These are phyloP conservation scores for Phrynosoma platyrhinos DNA, from an alignment of 2,113 vertebrate species.

Conservation along the genomic window DNA sequence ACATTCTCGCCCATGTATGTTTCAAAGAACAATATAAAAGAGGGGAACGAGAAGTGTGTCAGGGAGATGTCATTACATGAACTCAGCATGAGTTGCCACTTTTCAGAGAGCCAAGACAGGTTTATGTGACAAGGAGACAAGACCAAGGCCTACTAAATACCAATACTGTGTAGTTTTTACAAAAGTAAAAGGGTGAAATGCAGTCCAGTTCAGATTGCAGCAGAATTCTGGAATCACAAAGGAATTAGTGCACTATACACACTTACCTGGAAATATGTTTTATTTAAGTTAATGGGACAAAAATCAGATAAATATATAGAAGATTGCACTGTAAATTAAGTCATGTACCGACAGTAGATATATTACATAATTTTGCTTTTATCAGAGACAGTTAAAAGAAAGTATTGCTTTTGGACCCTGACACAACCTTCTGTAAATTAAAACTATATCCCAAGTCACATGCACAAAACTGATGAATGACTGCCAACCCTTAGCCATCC, in stretches of 20 bases:
- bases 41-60: not conserved
- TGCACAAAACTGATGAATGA: constrained; percentile 13
- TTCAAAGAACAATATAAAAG: not conserved
- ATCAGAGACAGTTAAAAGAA: not conserved
- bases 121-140: not conserved
- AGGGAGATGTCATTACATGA: not conserved
- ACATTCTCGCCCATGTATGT: not conserved
- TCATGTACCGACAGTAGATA: too few relatives aligned
- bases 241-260: not conserved
- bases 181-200: not conserved
- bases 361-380: too few relatives aligned
- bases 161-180: not conserved
- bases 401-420: not conserved
- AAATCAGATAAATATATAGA: not conserved
- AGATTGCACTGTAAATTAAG: not conserved
- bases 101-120: not conserved
- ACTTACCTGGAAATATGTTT: not conserved
- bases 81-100: not conserved
- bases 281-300: not conserved
- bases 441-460: not conserved
- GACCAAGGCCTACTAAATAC: not conserved
- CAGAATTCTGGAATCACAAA: not conserved
- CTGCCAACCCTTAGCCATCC: constrained; percentile 15
- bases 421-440: not conserved
- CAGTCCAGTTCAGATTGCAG: not conserved